Percentiles rank a stretch among this genome's conserved stretches.
Conservation (phyloP, 2,888 invertebrate genomes). For the Cheiracanthium punctorium region DNA sequence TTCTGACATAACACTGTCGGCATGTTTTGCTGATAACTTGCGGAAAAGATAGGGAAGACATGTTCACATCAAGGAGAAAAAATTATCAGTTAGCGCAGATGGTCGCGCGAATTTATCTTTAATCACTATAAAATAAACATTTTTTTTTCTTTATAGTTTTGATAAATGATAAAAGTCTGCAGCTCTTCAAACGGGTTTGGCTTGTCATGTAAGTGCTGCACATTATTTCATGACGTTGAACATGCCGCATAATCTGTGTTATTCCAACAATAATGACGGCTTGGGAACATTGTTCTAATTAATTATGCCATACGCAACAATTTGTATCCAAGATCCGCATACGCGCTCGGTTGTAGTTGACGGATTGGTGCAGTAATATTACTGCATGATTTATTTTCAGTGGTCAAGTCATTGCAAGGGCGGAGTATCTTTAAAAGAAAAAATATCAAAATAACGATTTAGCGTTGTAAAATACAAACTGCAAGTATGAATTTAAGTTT, state of each 20-base stretch:
- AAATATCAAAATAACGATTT: too few relatives aligned
- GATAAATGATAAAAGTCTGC: neutral
- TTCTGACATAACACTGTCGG: neutral
- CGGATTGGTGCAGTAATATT: too few relatives aligned
- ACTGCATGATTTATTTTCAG: too few relatives aligned
- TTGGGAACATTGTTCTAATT: neutral
- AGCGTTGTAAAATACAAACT: too few relatives aligned
- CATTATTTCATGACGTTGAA: neutral
- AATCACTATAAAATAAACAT: neutral
- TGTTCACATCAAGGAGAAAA: neutral
- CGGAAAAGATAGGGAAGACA: neutral
- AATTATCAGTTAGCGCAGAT: neutral
- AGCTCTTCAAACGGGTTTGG: neutral
- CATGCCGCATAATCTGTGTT: neutral
- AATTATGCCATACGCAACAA: neutral
- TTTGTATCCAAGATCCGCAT: too few relatives aligned
- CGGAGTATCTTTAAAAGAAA: too few relatives aligned
- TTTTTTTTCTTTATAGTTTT: neutral
- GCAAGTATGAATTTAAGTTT: too few relatives aligned
- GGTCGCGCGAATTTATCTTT: neutral
- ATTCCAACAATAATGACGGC: neutral
- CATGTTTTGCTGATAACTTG: neutral
- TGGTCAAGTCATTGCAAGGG: too few relatives aligned
- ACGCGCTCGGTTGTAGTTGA: too few relatives aligned
- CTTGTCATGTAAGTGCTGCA: neutral